Evolutionary conservation across 92 coral and sea anemone species (phyloP).

Genomic region (Galaxea fascicularis): DNA sequence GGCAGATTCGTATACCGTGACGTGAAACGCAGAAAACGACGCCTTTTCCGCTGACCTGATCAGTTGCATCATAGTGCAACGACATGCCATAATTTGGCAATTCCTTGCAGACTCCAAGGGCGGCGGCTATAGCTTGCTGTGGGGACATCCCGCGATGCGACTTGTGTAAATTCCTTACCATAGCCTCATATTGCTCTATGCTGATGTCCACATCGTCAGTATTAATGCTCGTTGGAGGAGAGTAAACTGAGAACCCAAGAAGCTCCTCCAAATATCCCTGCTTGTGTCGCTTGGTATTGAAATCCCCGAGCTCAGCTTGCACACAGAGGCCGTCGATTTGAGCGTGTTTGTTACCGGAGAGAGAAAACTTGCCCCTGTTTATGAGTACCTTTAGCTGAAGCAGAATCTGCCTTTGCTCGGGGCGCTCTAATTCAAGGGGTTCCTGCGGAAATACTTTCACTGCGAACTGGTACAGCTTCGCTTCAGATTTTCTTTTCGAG

Average conservation of each 20-base stretch:
- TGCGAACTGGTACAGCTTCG: slow-evolving; percentile 75
- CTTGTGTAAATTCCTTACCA: slow-evolving; percentile 81
- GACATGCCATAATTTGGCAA: slow-evolving; percentile 71
- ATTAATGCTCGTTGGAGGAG: slow-evolving; percentile 90
- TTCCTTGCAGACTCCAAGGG: slow-evolving; percentile 72
- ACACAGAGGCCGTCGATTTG: slow-evolving; percentile 88
- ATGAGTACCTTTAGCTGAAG: slow-evolving; percentile 82
- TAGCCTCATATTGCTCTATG: slow-evolving; percentile 77
- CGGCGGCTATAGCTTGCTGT: slow-evolving; percentile 80
- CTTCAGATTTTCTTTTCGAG: slow-evolving; percentile 52
- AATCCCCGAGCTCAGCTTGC: slow-evolving; percentile 92
- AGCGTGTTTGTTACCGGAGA: slow-evolving; percentile 79
- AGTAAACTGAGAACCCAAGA: slow-evolving; percentile 72
- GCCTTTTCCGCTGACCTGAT: slow-evolving; percentile 55
- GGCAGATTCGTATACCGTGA: slow-evolving; percentile 78
- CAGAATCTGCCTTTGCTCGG: slow-evolving; percentile 52
- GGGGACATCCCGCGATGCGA: slow-evolving; percentile 83
- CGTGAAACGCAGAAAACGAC: slow-evolving; percentile 73
- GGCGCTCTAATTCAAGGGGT: slow-evolving; percentile 61
- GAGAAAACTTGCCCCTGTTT: slow-evolving; percentile 77
- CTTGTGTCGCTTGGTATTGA: slow-evolving; percentile 65
- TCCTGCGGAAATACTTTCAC: slow-evolving; percentile 86
- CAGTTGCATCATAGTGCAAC: slow-evolving; percentile 78
- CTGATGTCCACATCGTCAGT: slow-evolving; percentile 75
- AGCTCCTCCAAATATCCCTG: slow-evolving; percentile 90